Conservation (phyloP, 2,888 invertebrate genomes). For the Rhaphigaster nebulosa region DNA sequence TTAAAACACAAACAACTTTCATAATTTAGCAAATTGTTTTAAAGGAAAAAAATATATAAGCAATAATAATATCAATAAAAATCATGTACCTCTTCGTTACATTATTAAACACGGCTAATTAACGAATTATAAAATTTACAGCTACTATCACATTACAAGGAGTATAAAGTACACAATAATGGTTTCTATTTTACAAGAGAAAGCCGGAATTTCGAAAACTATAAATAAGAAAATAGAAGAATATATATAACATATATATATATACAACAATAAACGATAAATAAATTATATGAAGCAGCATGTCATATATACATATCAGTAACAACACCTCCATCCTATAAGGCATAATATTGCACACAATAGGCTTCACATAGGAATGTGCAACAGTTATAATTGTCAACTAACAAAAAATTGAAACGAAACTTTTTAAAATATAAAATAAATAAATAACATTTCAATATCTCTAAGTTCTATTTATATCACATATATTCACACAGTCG, state of each 20-base stretch:
- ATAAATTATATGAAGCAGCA: conserved; percentile 55
- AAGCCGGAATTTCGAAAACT: conserved; percentile 45
- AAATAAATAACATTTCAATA: conserved; percentile 36
- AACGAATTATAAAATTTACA: conserved; percentile 55
- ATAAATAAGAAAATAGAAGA: conserved; percentile 55
- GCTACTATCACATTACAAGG: conserved; percentile 59
- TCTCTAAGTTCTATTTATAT: conserved; percentile 47
- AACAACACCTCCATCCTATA: conserved; percentile 53
- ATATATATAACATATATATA: conserved; percentile 58
- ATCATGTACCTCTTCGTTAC: conserved; percentile 44
- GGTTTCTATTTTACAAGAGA: conserved; percentile 52
- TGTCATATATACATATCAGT: conserved; percentile 56
- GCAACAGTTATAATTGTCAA: conserved; percentile 39
- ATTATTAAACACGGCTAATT: background rate
- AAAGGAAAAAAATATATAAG: background rate
- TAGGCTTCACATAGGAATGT: conserved; percentile 49
- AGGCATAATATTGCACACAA: conserved; percentile 50
- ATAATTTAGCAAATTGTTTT: background rate
- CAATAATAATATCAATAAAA: background rate
- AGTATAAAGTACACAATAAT: conserved; percentile 53
- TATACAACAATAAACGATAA: conserved; percentile 32
- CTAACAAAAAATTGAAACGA: background rate
- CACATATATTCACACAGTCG: conserved; percentile 49
- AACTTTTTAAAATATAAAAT: conserved; percentile 35
- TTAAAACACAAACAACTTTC: background rate